These are phyloP conservation scores for Microtus pennsylvanicus DNA, from an alignment of 2,113 vertebrate species.

Conservation along the genomic window DNA sequence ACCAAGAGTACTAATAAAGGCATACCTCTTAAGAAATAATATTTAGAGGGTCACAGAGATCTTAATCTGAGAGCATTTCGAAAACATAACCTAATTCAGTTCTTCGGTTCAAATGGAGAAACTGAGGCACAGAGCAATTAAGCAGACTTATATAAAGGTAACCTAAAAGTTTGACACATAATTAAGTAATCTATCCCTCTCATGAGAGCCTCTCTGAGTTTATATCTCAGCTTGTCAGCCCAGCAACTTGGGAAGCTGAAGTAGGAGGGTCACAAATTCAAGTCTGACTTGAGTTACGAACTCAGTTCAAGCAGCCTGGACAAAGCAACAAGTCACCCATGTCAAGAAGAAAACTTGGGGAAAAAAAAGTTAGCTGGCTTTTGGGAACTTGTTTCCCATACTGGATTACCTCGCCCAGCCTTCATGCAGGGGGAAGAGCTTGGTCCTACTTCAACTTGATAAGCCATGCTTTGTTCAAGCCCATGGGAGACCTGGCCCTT, in stretches of 20 bases:
- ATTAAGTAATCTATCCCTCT: not conserved
- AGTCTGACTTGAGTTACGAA: not conserved
- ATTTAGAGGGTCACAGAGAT: slow-evolving; percentile 53
- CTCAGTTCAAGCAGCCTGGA: not conserved
- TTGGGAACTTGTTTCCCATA: too few relatives aligned
- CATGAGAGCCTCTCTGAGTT: not conserved
- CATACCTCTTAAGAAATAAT: slow-evolving; percentile 1
- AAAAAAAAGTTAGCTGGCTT: too few relatives aligned
- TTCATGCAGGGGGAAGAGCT: too few relatives aligned
- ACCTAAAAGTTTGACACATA: not conserved
- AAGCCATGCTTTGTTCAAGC: too few relatives aligned
- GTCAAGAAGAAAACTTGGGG: not conserved
- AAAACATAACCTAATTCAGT: slow-evolving; percentile 8
- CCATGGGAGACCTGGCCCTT: too few relatives aligned
- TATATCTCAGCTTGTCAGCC: not conserved
- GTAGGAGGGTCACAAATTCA: not conserved
- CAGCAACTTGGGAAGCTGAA: not conserved
- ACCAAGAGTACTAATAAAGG: slow-evolving; percentile 68
- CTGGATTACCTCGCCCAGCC: too few relatives aligned
- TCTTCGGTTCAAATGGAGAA: slow-evolving; percentile 12
- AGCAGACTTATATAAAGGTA: not conserved
- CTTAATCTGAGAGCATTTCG: slow-evolving; percentile 7
- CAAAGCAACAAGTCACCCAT: not conserved
- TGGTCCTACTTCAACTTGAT: too few relatives aligned
- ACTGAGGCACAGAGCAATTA: slow-evolving; percentile 2